Percentiles rank a stretch among this genome's conserved stretches.
These are phyloP conservation scores for Eira barbara DNA, from an alignment of 2,113 vertebrate species.

Conservation along the genomic window DNA sequence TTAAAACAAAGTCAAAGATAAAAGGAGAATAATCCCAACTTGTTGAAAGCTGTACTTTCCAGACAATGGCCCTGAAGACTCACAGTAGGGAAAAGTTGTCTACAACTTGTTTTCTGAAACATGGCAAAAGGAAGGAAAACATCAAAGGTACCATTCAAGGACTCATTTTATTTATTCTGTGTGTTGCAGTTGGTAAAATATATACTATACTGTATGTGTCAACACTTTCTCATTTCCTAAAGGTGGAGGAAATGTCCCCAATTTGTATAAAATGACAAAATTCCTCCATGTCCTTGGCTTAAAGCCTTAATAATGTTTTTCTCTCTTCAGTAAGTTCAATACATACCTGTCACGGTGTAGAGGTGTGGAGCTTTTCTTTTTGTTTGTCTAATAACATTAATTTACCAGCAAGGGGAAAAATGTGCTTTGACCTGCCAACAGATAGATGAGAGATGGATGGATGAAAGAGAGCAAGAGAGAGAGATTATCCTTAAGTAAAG, in stretches of 20 bases:
- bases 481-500: not conserved
- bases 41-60: not conserved
- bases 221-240: not conserved
- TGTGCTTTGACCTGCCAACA: not conserved
- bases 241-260: not conserved
- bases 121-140: not conserved
- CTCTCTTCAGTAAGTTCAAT: not conserved
- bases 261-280: not conserved
- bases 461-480: not conserved
- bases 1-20: not conserved
- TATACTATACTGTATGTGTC: not conserved
- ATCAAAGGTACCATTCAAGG: not conserved
- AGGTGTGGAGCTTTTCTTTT: not conserved
- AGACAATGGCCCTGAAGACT: not conserved
- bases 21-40: not conserved
- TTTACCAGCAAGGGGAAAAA: not conserved
- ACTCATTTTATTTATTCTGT: not conserved
- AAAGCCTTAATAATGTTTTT: not conserved
- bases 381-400: not conserved
- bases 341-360: not conserved
- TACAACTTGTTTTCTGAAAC: not conserved
- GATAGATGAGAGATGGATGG: not conserved
- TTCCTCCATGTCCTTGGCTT: not conserved
- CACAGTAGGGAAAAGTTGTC: not conserved
- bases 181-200: not conserved